These are phyloP conservation scores for Anthopleura sola DNA, from an alignment of 64 coral and sea anemone genomes.

Conservation along the genomic window DNA sequence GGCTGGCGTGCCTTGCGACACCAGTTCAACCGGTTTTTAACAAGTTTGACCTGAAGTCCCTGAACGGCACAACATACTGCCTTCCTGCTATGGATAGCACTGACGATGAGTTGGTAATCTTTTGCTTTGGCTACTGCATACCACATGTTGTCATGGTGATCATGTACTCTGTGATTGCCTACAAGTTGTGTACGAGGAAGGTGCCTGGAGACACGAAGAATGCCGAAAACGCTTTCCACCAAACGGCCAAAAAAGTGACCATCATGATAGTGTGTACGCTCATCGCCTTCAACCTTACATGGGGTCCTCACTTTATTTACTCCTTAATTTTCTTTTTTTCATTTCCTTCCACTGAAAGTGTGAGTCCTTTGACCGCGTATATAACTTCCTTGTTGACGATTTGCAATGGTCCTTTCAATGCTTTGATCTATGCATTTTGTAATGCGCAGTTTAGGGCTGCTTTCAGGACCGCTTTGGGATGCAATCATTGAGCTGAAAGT, in stretches of 20 bases:
- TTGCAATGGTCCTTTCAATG: background rate
- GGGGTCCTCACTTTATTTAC: slow-evolving; percentile 11
- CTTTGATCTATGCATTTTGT: background rate
- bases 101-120: background rate
- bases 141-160: background rate
- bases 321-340: background rate
- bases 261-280: slow-evolving; percentile 8
- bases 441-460: background rate
- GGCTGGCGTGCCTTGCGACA: background rate
- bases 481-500: background rate
- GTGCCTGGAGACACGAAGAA: slow-evolving; percentile 14
- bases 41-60: background rate
- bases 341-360: background rate
- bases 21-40: background rate
- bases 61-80: background rate
- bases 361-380: background rate
- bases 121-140: background rate
- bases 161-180: slow-evolving; percentile 33
- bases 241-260: slow-evolving; percentile 15
- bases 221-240: background rate
- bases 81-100: background rate
- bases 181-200: slow-evolving; percentile 14
- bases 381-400: background rate
- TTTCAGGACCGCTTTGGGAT: background rate
- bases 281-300: background rate